Conservation (phyloP, 2,113 vertebrate species). For the Sinocyclocheilus anshuiensis region DNA sequence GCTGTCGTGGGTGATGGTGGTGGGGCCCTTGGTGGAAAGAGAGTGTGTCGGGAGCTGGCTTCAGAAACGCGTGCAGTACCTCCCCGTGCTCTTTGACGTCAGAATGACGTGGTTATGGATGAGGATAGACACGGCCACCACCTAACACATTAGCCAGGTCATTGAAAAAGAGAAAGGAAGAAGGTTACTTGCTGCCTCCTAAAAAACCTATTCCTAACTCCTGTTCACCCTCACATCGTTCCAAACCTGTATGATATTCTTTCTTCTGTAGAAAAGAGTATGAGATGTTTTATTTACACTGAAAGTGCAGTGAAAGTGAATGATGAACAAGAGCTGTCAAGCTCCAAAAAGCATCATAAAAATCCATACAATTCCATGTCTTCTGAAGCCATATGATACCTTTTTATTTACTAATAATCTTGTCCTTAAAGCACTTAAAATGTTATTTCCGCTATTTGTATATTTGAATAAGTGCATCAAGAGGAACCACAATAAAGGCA, state of each 20-base stretch:
- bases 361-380: no score
- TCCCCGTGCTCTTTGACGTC: constrained; percentile 60
- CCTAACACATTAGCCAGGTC: constrained; percentile 47
- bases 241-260: neutral
- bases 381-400: neutral
- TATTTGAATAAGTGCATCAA: neutral
- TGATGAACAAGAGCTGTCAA: neutral
- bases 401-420: no score
- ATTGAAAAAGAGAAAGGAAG: constrained; percentile 51
- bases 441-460: no score
- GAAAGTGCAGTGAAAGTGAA: neutral
- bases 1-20: constrained; percentile 4
- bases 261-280: neutral
- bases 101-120: constrained; percentile 57
- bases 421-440: no score
- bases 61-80: constrained; percentile 67
- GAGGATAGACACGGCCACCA: constrained; percentile 54
- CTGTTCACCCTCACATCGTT: neutral
- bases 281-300: neutral
- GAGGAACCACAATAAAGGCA: neutral
- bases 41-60: constrained; percentile 21
- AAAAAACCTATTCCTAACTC: neutral
- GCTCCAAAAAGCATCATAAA: neutral
- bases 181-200: neutral
- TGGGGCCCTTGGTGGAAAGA: neutral